Percentiles rank a stretch among this genome's conserved stretches.
These are phyloP conservation scores for Andrena hattorfiana DNA, from an alignment of 2,888 invertebrate species.

Conservation along the genomic window DNA sequence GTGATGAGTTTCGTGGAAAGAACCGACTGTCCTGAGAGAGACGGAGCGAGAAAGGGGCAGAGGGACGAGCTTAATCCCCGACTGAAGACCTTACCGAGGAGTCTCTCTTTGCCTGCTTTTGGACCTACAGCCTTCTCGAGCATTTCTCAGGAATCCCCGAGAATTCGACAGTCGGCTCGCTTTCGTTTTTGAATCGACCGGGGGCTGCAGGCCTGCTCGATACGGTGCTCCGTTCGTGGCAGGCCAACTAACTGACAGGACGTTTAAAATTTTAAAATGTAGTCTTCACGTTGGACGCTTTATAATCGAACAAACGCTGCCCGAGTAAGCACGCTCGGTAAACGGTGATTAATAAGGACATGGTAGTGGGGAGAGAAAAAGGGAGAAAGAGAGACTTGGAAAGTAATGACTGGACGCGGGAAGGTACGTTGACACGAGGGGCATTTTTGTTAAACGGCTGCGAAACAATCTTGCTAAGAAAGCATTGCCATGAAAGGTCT, in stretches of 20 bases:
- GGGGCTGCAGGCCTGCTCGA: conserved; percentile 3
- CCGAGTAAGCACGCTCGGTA: not conserved
- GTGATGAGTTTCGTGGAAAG: conserved; percentile 79
- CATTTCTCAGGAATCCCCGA: conserved; percentile 66
- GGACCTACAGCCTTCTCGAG: conserved; percentile 52
- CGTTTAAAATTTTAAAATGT: not conserved
- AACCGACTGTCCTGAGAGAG: conserved; percentile 58
- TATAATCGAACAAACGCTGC: conserved; percentile 21
- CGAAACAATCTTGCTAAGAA: conserved; percentile 34
- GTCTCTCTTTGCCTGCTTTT: conserved; percentile 54
- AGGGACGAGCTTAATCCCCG: conserved; percentile 70
- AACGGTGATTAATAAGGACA: conserved; percentile 23
- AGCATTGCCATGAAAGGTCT: conserved; percentile 41
- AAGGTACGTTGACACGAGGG: conserved; percentile 36
- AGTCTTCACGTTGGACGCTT: conserved; percentile 20
- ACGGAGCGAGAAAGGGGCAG: conserved; percentile 60
- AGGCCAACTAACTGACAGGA: not conserved
- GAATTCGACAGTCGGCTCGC: conserved; percentile 49
- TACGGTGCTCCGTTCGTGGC: not conserved
- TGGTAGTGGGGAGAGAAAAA: not conserved
- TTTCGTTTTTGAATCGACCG: conserved; percentile 42
- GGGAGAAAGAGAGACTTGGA: conserved; percentile 22
- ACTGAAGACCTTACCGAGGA: conserved; percentile 59
- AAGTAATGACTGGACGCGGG: conserved; percentile 24
- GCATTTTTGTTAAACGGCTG: conserved; percentile 27